Percentiles rank a stretch among this genome's conserved stretches.
phyloP scores from a whole-genome alignment of 2,888 invertebrate genomes.

The Drosophila emarginata region DNA sequence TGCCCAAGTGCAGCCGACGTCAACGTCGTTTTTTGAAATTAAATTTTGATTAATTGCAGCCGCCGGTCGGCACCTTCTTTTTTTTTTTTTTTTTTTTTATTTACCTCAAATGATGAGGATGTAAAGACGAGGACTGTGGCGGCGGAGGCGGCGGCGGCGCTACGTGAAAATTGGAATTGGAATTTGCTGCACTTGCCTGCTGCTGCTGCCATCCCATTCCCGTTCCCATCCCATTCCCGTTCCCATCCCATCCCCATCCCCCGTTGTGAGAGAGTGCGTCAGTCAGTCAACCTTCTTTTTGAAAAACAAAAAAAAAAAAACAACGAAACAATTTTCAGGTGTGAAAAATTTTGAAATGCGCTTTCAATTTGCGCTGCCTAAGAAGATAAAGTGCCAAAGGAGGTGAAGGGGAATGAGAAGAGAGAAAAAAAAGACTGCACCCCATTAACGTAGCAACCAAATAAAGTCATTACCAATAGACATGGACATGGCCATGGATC shows the following conservation, averaged over 20 bases:
- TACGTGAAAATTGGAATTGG: conserved; percentile 66
- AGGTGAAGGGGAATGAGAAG: conserved; percentile 9
- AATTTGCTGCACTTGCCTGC: conserved; percentile 72
- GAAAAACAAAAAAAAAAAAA: conserved; percentile 2
- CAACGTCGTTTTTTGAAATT: conserved; percentile 67
- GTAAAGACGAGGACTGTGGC: neutral
- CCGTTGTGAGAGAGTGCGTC: conserved; percentile 47
- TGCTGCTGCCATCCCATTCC: neutral
- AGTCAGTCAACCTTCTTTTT: conserved; percentile 28
- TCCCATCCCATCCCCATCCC: conserved; percentile 19
- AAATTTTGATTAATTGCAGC: conserved; percentile 73
- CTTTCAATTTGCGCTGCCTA: conserved; percentile 73
- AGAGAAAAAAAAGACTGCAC: conserved; percentile 36
- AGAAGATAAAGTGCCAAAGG: conserved; percentile 22
- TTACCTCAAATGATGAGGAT: conserved; percentile 11
- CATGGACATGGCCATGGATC: conserved; percentile 7
- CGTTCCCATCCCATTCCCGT: neutral
- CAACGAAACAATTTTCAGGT: conserved; percentile 74
- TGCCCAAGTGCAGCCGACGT: conserved; percentile 25
- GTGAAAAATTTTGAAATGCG: conserved; percentile 76
- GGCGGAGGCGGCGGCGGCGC: conserved; percentile 53
- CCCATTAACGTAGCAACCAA: conserved; percentile 76
- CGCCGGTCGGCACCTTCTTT: conserved; percentile 57
- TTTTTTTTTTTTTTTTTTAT: conserved; percentile 26
- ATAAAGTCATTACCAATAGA: conserved; percentile 72